Evolutionary conservation across 2,797 vertebrate genomes (phyloP).

Genomic region (Kryptolebias ocellatus): DNA sequence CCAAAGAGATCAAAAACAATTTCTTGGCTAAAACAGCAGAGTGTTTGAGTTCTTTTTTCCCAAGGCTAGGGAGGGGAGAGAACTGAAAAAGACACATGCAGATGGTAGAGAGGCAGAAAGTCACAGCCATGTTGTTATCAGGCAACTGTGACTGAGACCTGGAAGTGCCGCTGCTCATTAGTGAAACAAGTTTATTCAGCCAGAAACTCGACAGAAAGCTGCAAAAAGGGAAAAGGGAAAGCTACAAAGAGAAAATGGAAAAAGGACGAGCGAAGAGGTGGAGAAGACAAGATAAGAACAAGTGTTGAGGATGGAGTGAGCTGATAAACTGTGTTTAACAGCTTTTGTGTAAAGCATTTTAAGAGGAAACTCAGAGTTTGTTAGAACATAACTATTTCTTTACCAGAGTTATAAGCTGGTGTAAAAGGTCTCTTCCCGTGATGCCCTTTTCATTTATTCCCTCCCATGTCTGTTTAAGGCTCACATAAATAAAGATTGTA

Average conservation of each 20-base stretch:
- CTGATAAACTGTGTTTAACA: constrained; percentile 38
- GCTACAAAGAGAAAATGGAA: constrained; percentile 19
- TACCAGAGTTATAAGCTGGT: constrained; percentile 27
- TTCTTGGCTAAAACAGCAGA: constrained; percentile 20
- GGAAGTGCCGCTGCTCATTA: constrained; percentile 74
- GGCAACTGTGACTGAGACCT: constrained; percentile 69
- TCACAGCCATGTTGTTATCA: constrained; percentile 57
- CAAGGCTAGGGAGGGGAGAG: constrained; percentile 13
- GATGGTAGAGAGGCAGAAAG: constrained; percentile 56
- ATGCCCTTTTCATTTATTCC: neutral
- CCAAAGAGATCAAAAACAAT: constrained; percentile 54
- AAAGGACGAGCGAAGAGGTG: constrained; percentile 29
- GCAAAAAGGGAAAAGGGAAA: constrained; percentile 22
- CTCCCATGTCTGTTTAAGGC: neutral
- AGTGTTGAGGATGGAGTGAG: constrained; percentile 33
- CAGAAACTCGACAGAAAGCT: constrained; percentile 45
- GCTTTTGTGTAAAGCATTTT: constrained; percentile 23
- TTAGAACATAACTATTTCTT: constrained; percentile 26
- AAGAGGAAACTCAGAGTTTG: constrained; percentile 40
- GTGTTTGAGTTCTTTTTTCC: constrained; percentile 16
- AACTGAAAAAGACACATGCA: constrained; percentile 51
- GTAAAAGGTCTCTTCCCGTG: constrained; percentile 23
- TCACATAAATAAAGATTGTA: neutral
- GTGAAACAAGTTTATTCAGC: constrained; percentile 71
- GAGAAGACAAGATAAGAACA: constrained; percentile 39